Percentiles rank a stretch among this genome's conserved stretches.
These are phyloP conservation scores for Coregonus sp. DNA, from an alignment of 2,797 vertebrate species.

Conservation along the genomic window DNA sequence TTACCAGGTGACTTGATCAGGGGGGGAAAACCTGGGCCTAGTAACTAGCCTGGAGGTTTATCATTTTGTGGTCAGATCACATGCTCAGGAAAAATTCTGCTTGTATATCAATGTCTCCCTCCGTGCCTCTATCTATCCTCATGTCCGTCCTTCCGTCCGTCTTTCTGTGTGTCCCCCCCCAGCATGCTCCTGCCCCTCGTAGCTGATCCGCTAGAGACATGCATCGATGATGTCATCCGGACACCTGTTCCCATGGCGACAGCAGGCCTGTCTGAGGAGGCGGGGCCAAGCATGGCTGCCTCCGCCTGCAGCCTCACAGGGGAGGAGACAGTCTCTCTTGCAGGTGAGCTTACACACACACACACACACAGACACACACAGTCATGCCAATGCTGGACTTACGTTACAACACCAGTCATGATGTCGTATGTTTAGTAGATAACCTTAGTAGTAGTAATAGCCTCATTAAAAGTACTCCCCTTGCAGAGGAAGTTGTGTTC, in stretches of 20 bases:
- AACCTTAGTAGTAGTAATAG: neutral
- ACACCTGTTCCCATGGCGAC: constrained; percentile 59
- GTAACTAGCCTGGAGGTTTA: neutral
- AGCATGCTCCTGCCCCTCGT: constrained; percentile 72
- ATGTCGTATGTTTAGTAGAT: neutral
- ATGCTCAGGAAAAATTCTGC: neutral
- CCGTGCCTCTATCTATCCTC: neutral
- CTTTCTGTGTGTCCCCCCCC: constrained; percentile 21
- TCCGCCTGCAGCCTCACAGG: constrained; percentile 30
- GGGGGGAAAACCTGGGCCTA: neutral
- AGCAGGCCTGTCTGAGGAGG: constrained; percentile 64
- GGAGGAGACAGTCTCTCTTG: constrained; percentile 65
- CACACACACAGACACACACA: no score
- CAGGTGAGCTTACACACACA: constrained; percentile 61
- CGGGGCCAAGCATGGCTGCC: constrained; percentile 49
- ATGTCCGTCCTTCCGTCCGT: neutral
- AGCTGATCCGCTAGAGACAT: constrained; percentile 83
- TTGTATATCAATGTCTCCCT: neutral
- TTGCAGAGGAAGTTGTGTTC: neutral
- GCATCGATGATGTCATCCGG: constrained; percentile 74
- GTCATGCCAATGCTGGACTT: neutral
- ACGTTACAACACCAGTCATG: neutral
- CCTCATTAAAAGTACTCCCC: neutral
- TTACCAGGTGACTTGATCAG: no score
- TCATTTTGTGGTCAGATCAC: no score